Percentiles rank a stretch among this genome's conserved stretches.
Conservation (phyloP, 2,888 invertebrate genomes). For the Leptinotarsa juncta region DNA sequence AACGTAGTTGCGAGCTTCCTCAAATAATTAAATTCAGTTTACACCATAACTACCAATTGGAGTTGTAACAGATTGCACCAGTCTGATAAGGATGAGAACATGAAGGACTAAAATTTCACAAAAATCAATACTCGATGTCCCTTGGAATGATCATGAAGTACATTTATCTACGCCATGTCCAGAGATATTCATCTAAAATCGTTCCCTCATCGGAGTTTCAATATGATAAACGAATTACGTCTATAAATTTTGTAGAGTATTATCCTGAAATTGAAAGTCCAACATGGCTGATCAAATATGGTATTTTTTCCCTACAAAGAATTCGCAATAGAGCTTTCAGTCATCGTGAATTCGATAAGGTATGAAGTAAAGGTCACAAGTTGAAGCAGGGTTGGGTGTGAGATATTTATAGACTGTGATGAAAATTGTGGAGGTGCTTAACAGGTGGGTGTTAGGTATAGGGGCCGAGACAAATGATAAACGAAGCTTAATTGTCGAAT, state of each 20-base stretch:
- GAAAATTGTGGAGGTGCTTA: slow-evolving; percentile 4
- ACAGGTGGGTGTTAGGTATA: slow-evolving; percentile 22
- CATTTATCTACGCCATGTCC: no score
- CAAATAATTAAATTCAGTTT: no score
- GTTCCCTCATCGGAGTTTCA: neutral
- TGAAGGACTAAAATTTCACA: neutral
- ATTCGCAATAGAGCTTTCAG: neutral
- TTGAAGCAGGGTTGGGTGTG: slow-evolving; percentile 4
- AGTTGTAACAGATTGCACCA: no score
- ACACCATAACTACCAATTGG: no score
- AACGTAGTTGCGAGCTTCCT: no score
- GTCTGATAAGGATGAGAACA: neutral
- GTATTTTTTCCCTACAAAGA: neutral
- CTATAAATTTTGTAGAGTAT: neutral
- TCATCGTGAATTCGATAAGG: neutral
- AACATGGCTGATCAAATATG: slow-evolving; percentile 10
- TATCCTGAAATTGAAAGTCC: neutral
- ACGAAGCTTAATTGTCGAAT: slow-evolving; percentile 11
- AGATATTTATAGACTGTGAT: neutral
- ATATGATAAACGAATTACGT: neutral
- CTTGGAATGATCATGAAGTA: no score
- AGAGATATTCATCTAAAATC: no score
- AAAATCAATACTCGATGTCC: neutral
- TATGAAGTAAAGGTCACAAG: neutral
- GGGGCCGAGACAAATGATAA: neutral